phyloP scores from a whole-genome alignment of 2,797 vertebrate genomes.

The Xenops minutus region DNA sequence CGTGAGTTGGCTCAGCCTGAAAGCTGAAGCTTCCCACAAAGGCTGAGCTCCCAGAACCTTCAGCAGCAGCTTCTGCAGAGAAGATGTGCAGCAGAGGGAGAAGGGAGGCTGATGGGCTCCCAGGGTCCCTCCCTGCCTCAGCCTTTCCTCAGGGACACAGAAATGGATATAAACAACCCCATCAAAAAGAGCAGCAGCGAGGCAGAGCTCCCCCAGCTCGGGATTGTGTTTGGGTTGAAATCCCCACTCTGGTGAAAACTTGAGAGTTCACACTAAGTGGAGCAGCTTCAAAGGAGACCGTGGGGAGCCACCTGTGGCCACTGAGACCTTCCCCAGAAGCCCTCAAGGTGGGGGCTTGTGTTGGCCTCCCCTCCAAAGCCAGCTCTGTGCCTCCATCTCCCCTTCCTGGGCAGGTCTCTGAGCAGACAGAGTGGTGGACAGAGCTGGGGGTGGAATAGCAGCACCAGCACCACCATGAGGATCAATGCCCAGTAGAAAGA shows the following conservation, averaged over 20 bases:
- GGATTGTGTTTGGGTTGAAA: not conserved
- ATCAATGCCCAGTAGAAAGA: not conserved
- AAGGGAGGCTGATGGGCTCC: not conserved
- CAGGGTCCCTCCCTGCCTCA: not conserved
- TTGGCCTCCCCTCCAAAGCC: accelerated
- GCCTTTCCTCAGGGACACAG: not conserved
- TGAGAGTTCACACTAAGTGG: not conserved
- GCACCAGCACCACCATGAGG: not conserved
- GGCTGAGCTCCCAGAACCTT: not conserved
- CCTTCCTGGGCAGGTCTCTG: not conserved
- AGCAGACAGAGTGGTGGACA: not conserved
- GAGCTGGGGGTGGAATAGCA: not conserved
- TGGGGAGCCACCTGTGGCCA: not conserved
- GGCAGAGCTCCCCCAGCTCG: not conserved
- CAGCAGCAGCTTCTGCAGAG: not conserved
- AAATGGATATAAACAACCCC: not conserved
- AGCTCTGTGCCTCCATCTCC: not conserved
- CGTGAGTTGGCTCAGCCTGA: not conserved
- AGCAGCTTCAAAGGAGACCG: not conserved
- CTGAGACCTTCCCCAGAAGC: not conserved
- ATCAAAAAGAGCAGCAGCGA: not conserved
- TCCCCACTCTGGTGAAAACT: not conserved
- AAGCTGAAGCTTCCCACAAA: not conserved
- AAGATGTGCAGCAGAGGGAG: not conserved
- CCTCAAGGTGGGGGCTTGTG: accelerated